These are phyloP conservation scores for Oryctolagus cuniculus DNA, from an alignment of 2,113 vertebrate species.

Conservation along the genomic window mOryCun1.1 NC_091434.1:92681001-92681500, in stretches of 20 bases:
- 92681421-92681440: fast-evolving
- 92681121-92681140: not conserved
- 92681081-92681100: not conserved
- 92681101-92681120: not conserved
- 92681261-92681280: not conserved
- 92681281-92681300: not conserved
- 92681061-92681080: not conserved
- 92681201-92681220: conserved; percentile 11
- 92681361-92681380: fast-evolving
- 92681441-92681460: not conserved
- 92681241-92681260: conserved; percentile 19
- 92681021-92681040: not conserved
- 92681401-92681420: not conserved
- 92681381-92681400: not conserved
- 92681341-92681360: not conserved
- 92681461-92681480: not conserved
- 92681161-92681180: not conserved
- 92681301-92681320: not conserved
- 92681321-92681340: not conserved
- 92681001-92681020: not conserved
- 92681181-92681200: not conserved
- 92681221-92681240: not conserved
- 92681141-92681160: not conserved
- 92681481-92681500: not conserved
- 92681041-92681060: not conserved